These are phyloP conservation scores for Criorhina ranunculi DNA, from an alignment of 2,888 invertebrate genomes.

Conservation along the genomic window DNA sequence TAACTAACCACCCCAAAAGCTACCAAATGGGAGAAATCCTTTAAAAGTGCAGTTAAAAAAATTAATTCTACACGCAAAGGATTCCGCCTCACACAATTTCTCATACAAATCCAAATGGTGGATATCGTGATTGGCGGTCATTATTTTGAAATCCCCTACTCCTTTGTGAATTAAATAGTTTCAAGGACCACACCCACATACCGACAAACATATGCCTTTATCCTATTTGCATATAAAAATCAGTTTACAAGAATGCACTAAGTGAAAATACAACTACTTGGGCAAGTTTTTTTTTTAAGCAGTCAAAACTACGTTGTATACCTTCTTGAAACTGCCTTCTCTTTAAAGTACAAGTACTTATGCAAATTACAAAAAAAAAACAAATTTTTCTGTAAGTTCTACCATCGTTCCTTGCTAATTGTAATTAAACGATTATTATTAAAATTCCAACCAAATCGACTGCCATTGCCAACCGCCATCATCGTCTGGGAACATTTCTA, in stretches of 20 bases:
- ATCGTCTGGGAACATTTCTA: not conserved
- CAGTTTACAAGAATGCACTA: slow-evolving; percentile 40
- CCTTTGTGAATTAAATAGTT: slow-evolving; percentile 49
- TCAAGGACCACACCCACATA: slow-evolving; percentile 16
- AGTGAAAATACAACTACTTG: slow-evolving; percentile 18
- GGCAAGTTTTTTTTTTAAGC: not conserved
- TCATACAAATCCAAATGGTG: not conserved
- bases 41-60: slow-evolving; percentile 31
- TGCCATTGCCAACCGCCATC: not conserved
- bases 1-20: not conserved
- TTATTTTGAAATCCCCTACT: slow-evolving; percentile 33
- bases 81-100: not conserved
- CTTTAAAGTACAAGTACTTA: slow-evolving; percentile 10
- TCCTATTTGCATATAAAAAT: slow-evolving; percentile 40
- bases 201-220: slow-evolving; percentile 2
- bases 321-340: not conserved
- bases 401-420: slow-evolving; percentile 44
- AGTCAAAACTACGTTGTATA: slow-evolving; percentile 8
- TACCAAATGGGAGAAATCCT: slow-evolving; percentile 1
- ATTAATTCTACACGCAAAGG: slow-evolving; percentile 22
- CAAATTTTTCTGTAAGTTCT: not conserved
- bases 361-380: slow-evolving; percentile 10
- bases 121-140: slow-evolving; percentile 69
- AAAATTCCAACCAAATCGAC: slow-evolving; percentile 41
- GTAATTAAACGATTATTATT: slow-evolving; percentile 66